Percentiles rank a stretch among this genome's conserved stretches.
These are phyloP conservation scores for Lomographa bimaculata DNA, from an alignment of 2,888 invertebrate genomes.

Conservation along the genomic window DNA sequence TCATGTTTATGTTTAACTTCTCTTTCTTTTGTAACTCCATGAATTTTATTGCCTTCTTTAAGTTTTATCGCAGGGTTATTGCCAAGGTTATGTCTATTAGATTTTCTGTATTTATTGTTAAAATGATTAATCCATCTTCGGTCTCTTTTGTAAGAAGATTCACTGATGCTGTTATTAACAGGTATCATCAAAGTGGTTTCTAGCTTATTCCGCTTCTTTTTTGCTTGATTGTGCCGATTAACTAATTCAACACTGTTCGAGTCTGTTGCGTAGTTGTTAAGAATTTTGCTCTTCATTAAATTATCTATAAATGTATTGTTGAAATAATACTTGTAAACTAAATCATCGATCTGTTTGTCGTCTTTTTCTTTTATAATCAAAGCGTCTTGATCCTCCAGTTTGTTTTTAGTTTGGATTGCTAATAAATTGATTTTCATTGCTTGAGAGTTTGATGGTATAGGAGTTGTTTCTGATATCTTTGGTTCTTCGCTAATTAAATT, in stretches of 20 bases:
- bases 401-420: slow-evolving; percentile 51
- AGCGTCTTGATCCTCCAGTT: slow-evolving; percentile 59
- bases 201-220: slow-evolving; percentile 55
- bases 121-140: slow-evolving; percentile 64
- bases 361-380: slow-evolving; percentile 70
- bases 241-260: slow-evolving; percentile 37
- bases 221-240: slow-evolving; percentile 35
- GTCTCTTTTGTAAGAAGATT: slow-evolving; percentile 41
- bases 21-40: slow-evolving; percentile 30
- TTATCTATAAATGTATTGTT: slow-evolving; percentile 74
- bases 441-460: slow-evolving; percentile 43
- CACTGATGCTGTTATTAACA: slow-evolving; percentile 36
- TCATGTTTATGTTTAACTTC: slow-evolving; percentile 8
- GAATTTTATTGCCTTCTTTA: not conserved
- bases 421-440: slow-evolving; percentile 69
- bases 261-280: slow-evolving; percentile 45
- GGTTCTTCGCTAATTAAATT: not conserved
- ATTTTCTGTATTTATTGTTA: slow-evolving; percentile 32
- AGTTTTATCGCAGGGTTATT: too few species aligned
- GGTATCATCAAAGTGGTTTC: slow-evolving; percentile 57
- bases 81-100: slow-evolving; percentile 23
- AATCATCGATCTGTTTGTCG: slow-evolving; percentile 63
- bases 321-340: slow-evolving; percentile 75
- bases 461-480: slow-evolving; percentile 26
- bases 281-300: slow-evolving; percentile 61